Evolutionary conservation across 2,888 invertebrate genomes (phyloP).

Genomic region (Lissonota sp.): DNA sequence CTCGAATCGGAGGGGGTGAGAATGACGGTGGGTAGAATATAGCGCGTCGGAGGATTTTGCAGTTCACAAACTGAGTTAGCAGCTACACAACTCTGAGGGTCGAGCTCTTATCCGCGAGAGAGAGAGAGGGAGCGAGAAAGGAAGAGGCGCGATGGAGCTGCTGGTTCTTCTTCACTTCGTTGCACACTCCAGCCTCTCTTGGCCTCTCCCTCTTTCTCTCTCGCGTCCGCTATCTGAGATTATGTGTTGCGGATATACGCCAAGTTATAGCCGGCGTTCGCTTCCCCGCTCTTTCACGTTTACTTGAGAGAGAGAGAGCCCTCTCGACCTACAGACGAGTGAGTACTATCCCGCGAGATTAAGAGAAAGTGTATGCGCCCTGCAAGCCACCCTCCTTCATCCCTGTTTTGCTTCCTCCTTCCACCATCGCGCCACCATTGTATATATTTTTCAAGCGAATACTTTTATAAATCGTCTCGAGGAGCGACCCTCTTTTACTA

Average conservation of each 20-base stretch:
- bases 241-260: conserved; percentile 77
- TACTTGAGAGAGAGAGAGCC: conserved; percentile 49
- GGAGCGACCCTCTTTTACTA: conserved; percentile 34
- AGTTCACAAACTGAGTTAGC: conserved; percentile 83
- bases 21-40: conserved; percentile 38
- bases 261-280: conserved; percentile 71
- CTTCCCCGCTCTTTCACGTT: conserved; percentile 48
- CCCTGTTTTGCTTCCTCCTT: conserved; percentile 42
- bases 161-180: conserved; percentile 50
- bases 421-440: conserved; percentile 64
- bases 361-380: conserved; percentile 58
- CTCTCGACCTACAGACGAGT: conserved; percentile 48
- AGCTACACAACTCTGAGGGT: conserved; percentile 74
- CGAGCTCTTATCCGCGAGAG: conserved; percentile 43
- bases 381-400: conserved; percentile 44
- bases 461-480: conserved; percentile 73
- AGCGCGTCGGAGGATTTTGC: conserved; percentile 80
- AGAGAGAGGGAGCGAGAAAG: conserved; percentile 36
- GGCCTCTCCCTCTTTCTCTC: neutral
- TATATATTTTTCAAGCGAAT: conserved; percentile 72
- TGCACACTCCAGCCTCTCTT: conserved; percentile 35
- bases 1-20: conserved; percentile 24
- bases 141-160: conserved; percentile 32
- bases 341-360: conserved; percentile 41
- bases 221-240: conserved; percentile 75